These are phyloP conservation scores for Drosophila sucinea DNA, from an alignment of 1,140 invertebrate genomes.

Conservation along the genomic window DNA sequence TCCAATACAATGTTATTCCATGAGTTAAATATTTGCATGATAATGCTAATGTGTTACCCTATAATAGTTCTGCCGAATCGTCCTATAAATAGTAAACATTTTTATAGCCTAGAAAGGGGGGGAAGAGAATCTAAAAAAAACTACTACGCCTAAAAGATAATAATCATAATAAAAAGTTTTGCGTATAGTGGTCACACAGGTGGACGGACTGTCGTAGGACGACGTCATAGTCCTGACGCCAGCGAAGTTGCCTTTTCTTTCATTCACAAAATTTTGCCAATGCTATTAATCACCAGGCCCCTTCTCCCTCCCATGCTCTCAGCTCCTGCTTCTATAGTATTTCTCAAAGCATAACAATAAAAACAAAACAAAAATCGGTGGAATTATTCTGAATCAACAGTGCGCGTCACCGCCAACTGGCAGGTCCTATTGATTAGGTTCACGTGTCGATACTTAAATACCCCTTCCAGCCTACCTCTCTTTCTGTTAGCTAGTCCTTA, in stretches of 20 bases:
- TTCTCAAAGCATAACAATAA: conserved; percentile 22
- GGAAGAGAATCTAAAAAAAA: conserved; percentile 34
- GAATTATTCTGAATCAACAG: conserved; percentile 68
- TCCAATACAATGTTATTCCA: conserved; percentile 20
- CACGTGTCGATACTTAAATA: conserved; percentile 65
- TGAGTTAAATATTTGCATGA: background rate
- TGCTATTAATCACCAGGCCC: conserved; percentile 62
- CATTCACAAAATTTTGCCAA: conserved; percentile 71
- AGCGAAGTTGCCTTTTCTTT: conserved; percentile 46
- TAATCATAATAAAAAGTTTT: conserved; percentile 59
- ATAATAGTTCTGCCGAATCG: conserved; percentile 39
- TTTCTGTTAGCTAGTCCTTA: conserved; percentile 15
- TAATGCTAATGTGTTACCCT: background rate
- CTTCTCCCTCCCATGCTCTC: background rate
- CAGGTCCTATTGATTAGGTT: conserved; percentile 70
- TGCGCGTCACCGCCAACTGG: conserved; percentile 61
- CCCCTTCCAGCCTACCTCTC: background rate
- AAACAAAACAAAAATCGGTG: conserved; percentile 70
- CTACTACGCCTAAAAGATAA: conserved; percentile 12
- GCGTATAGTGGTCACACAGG: conserved; percentile 49
- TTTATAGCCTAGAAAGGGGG: conserved; percentile 66
- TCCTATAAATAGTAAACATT: conserved; percentile 53
- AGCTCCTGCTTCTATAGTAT: conserved; percentile 1
- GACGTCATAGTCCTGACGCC: conserved; percentile 70
- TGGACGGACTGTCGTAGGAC: conserved; percentile 32